Conservation (phyloP, 2,888 invertebrate species). For the Campoplex nolae region DNA sequence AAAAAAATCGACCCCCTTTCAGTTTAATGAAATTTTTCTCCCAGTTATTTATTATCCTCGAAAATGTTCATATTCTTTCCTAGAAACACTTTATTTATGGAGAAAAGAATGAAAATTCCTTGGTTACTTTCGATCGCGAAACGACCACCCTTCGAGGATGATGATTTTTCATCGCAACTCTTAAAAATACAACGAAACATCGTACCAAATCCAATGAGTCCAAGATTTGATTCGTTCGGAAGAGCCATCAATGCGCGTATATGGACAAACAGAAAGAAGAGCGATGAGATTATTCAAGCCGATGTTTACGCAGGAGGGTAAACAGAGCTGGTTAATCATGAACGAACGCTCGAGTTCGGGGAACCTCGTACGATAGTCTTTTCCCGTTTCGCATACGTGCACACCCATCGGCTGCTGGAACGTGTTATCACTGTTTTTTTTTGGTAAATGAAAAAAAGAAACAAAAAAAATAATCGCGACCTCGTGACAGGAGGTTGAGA, state of each 20-base stretch:
- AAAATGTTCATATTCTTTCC: not conserved
- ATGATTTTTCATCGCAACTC: not conserved
- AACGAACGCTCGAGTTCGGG: constrained; percentile 40
- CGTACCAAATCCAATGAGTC: not conserved
- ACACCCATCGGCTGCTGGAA: constrained; percentile 6
- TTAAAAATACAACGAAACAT: not conserved
- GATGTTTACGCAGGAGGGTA: constrained; percentile 17
- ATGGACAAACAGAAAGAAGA: not conserved
- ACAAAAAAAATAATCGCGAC: constrained; percentile 57
- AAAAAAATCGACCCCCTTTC: not conserved
- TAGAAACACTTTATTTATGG: not conserved
- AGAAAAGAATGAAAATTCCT: not conserved
- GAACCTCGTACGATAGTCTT: constrained; percentile 10
- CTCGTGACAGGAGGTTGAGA: constrained; percentile 54
- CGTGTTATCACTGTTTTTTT: constrained; percentile 21
- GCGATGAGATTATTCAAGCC: constrained; percentile 41
- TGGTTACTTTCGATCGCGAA: not conserved
- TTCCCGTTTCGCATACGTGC: constrained; percentile 10
- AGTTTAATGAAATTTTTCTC: not conserved
- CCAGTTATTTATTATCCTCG: not conserved
- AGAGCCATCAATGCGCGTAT: constrained; percentile 2
- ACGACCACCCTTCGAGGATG: not conserved
- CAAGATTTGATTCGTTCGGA: not conserved
- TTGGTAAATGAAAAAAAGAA: not conserved
- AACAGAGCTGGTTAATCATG: constrained; percentile 51